phyloP scores from a whole-genome alignment of 1,140 invertebrate species.

The Tetragonula clypearis region DNA sequence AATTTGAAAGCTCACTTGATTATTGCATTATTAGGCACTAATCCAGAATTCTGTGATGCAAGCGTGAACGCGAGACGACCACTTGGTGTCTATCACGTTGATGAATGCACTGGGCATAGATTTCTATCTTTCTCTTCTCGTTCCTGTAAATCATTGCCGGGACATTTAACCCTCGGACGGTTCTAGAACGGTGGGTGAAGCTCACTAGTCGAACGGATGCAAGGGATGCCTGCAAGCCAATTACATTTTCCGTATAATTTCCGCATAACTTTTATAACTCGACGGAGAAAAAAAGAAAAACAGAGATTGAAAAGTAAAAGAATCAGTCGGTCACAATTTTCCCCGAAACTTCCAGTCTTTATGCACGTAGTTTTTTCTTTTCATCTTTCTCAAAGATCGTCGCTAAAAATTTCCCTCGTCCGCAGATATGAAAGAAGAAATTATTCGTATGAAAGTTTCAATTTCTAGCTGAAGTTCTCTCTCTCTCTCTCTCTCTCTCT shows the following conservation, averaged over 20 bases:
- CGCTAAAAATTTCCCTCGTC: not conserved
- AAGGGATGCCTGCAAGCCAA: conserved; percentile 2
- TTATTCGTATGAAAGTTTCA: not conserved
- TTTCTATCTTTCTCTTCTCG: conserved; percentile 62
- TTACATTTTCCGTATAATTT: not conserved
- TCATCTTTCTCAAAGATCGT: too few species aligned
- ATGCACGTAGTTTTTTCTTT: too few species aligned
- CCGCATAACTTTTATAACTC: not conserved
- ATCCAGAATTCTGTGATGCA: not conserved
- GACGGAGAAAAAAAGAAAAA: not conserved
- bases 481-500: too few species aligned
- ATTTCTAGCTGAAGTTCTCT: too few species aligned
- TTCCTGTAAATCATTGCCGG: conserved; percentile 72
- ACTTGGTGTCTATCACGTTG: conserved; percentile 56
- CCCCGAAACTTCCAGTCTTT: too few species aligned
- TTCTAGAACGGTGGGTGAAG: conserved; percentile 21
- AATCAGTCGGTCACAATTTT: not conserved
- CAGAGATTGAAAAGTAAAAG: not conserved
- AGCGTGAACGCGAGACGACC: not conserved
- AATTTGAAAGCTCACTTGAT: not conserved
- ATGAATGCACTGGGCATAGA: conserved; percentile 63
- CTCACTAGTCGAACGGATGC: not conserved
- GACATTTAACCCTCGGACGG: conserved; percentile 68
- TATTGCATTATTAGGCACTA: not conserved
- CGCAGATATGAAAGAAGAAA: not conserved